Percentiles rank a stretch among this genome's conserved stretches.
Conservation (phyloP, 2,113 vertebrate species). For the Rhegmatorhina hoffmannsi region DNA sequence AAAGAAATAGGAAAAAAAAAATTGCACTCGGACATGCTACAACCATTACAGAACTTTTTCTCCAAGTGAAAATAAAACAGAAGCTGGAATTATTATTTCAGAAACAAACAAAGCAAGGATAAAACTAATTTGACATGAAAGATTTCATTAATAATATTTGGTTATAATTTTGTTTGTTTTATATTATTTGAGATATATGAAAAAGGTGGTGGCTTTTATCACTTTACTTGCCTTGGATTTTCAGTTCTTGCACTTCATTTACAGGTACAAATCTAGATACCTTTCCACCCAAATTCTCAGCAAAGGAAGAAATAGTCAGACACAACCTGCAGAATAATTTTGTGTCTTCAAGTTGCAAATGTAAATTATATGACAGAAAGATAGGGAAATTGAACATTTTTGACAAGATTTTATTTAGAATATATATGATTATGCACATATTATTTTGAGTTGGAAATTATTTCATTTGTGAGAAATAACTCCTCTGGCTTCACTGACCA, state of each 20-base stretch:
- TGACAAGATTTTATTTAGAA: constrained; percentile 21
- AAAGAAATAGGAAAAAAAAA: not conserved
- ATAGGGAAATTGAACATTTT: not conserved
- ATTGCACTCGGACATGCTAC: too few relatives aligned
- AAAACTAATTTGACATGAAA: not conserved
- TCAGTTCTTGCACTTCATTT: not conserved
- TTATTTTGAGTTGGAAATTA: not conserved
- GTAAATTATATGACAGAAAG: constrained; percentile 17
- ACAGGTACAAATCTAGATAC: not conserved
- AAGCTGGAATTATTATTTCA: not conserved
- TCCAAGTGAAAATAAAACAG: not conserved
- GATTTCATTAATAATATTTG: not conserved
- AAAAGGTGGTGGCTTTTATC: not conserved
- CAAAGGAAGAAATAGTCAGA: not conserved
- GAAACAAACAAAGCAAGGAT: not conserved
- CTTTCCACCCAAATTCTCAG: not conserved
- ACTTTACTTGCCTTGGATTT: not conserved
- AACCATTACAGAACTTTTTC: not conserved
- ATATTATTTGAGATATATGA: not conserved
- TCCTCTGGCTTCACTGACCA: not conserved
- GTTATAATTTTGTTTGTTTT: not conserved
- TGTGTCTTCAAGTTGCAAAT: not conserved
- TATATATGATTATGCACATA: constrained; percentile 4
- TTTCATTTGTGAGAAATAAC: constrained; percentile 27
- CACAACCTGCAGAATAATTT: not conserved